Base-by-base conservation (phyloP, 2,113 vertebrate genomes). In the Nycticryphes semicollaris region DNA sequence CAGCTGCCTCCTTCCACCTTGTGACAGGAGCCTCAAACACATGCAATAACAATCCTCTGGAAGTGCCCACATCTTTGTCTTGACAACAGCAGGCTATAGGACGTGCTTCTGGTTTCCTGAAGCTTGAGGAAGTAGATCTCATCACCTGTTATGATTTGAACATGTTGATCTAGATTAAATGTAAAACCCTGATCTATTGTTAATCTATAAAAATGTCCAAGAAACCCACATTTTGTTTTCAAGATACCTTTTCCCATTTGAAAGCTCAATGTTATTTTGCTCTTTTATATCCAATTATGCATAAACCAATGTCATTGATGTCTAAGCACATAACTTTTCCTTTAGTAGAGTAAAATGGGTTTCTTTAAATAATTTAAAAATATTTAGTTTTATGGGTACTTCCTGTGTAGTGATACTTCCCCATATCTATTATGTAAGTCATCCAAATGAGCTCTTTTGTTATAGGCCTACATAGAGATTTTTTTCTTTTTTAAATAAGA, bases 301-400 rank as follows among this genome's bases (percentile, higher is more conserved):
- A 62, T 89, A 87, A 91, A 93, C 57, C 77, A 84, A 60, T 77
- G 50, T 68, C 33, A 53, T 27, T 57, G 11, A 14, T 94, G 56
- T 14, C 67, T 90, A 79, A 74, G 39, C 31, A 68, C 21, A 43
- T 50, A 92, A 39, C 14, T 73, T 90, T 86, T 79, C 56, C 43
- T 16, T 39, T 72, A 60, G 35, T 35, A 74, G 50, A 83, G 35
- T 59, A 90, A 92, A 35, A 33, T n/a, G 35, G 11, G 13, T 68
- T 93, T 94, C 16, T 92, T 94, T 91, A 56, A 87, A 87, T 90
- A 1, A 85, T 74, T 73, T 81, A 45, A 84, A 84, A 90, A 76
- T 83, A 76, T 35, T 85, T 94, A 43, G 21, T 84, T 95, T 70
- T 48, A 84, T 79, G 21, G 31, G 16, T 70, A 68, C 47, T 89